Evolutionary conservation across 2,888 invertebrate genomes (phyloP).

Genomic region (Phaonia tiefii): DNA sequence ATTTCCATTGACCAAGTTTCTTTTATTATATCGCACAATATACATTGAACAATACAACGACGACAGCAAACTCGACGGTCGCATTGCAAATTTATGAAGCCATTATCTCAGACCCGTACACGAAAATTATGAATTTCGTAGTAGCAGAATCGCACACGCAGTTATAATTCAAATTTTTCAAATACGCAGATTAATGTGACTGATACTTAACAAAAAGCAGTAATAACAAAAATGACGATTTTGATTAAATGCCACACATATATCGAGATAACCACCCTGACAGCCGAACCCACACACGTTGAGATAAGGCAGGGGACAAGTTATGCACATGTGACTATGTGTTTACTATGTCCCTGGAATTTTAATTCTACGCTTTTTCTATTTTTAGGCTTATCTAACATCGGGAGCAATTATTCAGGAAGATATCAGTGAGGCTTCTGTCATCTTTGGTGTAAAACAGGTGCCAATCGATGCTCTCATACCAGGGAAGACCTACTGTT

Average conservation of each 20-base stretch:
- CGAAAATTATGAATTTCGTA: background rate
- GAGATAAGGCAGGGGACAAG: background rate
- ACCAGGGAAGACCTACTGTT: slow-evolving; percentile 98
- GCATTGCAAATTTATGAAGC: slow-evolving; percentile 5
- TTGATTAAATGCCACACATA: slow-evolving; percentile 5
- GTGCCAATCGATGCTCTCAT: slow-evolving; percentile 93
- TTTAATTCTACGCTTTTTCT: slow-evolving; percentile 23
- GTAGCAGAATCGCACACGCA: slow-evolving; percentile 5
- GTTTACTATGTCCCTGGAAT: too few relatives aligned
- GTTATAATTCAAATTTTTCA: slow-evolving; percentile 22
- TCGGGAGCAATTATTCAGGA: slow-evolving; percentile 97
- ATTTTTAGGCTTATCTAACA: slow-evolving; percentile 90
- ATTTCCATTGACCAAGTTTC: slow-evolving; percentile 49
- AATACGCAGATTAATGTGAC: background rate
- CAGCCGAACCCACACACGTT: background rate
- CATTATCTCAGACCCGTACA: slow-evolving; percentile 5
- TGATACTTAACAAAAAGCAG: slow-evolving; percentile 7
- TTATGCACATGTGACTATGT: slow-evolving; percentile 23
- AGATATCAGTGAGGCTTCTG: slow-evolving; percentile 96
- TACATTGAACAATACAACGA: background rate
- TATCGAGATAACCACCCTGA: slow-evolving; percentile 1
- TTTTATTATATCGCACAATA: slow-evolving; percentile 57
- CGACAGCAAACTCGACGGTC: too few relatives aligned
- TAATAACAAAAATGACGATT: background rate
- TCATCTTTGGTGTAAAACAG: slow-evolving; percentile 97